These are phyloP conservation scores for Pantelozetes paolii DNA, from an alignment of 2,888 invertebrate species.

Conservation along the genomic window DNA sequence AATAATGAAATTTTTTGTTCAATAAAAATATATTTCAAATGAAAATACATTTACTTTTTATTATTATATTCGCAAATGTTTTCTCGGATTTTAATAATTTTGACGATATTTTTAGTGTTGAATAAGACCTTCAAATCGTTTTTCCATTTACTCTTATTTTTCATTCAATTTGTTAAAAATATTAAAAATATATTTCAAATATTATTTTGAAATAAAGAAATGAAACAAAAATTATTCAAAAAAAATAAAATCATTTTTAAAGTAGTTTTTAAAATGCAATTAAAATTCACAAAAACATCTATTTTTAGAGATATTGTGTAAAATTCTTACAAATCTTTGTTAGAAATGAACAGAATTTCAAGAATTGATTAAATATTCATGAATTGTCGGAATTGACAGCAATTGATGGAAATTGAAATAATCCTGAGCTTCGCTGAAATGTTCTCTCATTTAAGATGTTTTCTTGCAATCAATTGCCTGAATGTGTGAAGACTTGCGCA, in stretches of 20 bases:
- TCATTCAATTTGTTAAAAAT: not conserved
- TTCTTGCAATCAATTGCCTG: constrained; percentile 14
- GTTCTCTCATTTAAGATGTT: constrained; percentile 13
- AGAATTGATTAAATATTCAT: not conserved
- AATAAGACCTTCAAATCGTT: not conserved
- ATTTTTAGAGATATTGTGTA: too few species aligned
- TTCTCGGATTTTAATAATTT: constrained; percentile 2
- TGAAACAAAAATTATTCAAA: not conserved
- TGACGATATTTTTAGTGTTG: constrained; percentile 4
- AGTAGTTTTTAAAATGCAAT: too few species aligned
- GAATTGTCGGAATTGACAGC: not conserved
- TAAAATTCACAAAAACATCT: too few species aligned
- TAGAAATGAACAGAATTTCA: not conserved
- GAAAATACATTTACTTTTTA: constrained; percentile 10
- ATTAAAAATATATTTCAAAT: not conserved
- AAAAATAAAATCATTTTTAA: not conserved
- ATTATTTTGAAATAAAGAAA: not conserved
- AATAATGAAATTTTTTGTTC: constrained; percentile 18
- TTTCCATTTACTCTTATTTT: not conserved
- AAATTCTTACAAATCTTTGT: too few species aligned
- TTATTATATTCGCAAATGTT: not conserved
- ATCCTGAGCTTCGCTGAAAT: constrained; percentile 14
- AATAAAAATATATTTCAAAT: constrained; percentile 25
- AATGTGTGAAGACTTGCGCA: constrained; percentile 16
- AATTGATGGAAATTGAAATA: not conserved